These are phyloP conservation scores for Nephrotoma guestfalica DNA, from an alignment of 2,888 invertebrate species.

Conservation along the genomic window DNA sequence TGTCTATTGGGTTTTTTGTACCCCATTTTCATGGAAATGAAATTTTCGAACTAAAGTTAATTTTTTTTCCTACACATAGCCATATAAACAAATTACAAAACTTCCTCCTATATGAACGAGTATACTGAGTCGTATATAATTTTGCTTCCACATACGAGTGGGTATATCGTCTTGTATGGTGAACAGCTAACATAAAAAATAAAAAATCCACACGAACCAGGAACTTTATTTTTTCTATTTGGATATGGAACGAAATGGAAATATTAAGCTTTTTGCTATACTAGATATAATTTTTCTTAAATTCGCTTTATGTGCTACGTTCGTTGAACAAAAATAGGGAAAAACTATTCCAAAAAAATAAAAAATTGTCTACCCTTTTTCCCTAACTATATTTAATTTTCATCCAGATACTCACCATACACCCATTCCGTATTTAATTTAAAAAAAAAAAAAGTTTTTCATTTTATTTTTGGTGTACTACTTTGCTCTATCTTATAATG, in stretches of 20 bases:
- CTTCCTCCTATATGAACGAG: not conserved
- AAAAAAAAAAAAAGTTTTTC: not conserved
- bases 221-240: not conserved
- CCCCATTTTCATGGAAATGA: not conserved
- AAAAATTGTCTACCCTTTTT: not conserved
- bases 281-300: not conserved
- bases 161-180: not conserved
- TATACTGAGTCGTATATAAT: not conserved
- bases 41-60: not conserved
- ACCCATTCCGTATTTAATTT: not conserved
- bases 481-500: not conserved
- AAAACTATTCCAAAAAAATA: not conserved
- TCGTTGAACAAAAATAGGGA: not conserved
- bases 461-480: not conserved
- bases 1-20: not conserved
- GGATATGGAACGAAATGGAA: not conserved
- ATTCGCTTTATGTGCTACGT: not conserved
- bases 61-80: not conserved
- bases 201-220: not conserved
- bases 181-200: not conserved
- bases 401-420: not conserved
- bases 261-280: not conserved
- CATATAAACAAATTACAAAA: not conserved
- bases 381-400: not conserved
- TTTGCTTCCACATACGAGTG: not conserved